A percentile compares a stretch with the other conserved stretches of the same genome.
Evolutionary conservation across 1,140 invertebrate species (phyloP).

Genomic region (Drosophila aff.): DNA sequence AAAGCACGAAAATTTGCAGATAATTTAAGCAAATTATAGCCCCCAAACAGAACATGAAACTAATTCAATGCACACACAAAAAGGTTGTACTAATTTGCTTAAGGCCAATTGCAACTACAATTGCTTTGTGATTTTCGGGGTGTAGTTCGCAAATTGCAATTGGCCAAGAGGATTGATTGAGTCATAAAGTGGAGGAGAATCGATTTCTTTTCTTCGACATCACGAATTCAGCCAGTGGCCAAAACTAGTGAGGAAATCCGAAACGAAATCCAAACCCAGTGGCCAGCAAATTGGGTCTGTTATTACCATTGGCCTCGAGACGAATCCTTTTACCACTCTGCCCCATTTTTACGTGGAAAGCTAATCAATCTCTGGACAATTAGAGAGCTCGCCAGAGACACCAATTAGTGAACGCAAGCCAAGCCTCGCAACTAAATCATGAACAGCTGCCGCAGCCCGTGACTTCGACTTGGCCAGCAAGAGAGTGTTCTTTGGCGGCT

Average conservation of each 20-base stretch:
- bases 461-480: slow-evolving; percentile 18
- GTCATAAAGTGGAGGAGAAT: slow-evolving; percentile 72
- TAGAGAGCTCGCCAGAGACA: slow-evolving; percentile 51
- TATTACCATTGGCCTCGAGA: slow-evolving; percentile 65
- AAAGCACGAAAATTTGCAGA: slow-evolving; percentile 26
- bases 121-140: slow-evolving; percentile 46
- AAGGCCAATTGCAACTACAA: slow-evolving; percentile 28
- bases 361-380: slow-evolving; percentile 73
- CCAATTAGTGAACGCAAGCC: slow-evolving; percentile 57
- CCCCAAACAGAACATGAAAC: slow-evolving; percentile 35
- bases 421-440: slow-evolving; percentile 23
- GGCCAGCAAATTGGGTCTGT: slow-evolving; percentile 65
- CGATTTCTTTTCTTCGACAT: slow-evolving; percentile 54
- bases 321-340: slow-evolving; percentile 28
- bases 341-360: slow-evolving; percentile 37
- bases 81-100: slow-evolving; percentile 45
- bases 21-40: slow-evolving; percentile 52
- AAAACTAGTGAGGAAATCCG: slow-evolving; percentile 23
- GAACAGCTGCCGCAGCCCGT: slow-evolving; percentile 34
- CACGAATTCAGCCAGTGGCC: slow-evolving; percentile 58
- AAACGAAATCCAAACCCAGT: slow-evolving; percentile 61
- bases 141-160: slow-evolving; percentile 68
- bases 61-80: slow-evolving; percentile 36
- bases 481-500: background rate
- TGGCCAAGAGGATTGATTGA: slow-evolving; percentile 68